phyloP scores from a whole-genome alignment of 1,140 invertebrate genomes.

The Sitophilus oryzae region DNA sequence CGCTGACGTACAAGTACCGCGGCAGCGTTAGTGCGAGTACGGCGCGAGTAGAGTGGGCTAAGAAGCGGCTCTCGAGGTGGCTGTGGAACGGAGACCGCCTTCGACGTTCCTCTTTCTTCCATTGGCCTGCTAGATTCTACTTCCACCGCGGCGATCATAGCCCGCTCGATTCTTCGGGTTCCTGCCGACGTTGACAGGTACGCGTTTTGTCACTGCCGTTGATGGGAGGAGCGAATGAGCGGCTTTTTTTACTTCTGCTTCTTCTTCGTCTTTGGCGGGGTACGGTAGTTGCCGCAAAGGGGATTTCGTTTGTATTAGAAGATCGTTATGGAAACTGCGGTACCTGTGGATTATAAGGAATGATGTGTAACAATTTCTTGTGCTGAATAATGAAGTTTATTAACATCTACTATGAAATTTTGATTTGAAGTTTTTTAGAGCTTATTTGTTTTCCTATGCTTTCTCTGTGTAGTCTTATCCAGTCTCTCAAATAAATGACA shows the following conservation, averaged over 20 bases:
- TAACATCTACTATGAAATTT: too few species aligned
- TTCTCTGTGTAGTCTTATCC: too few species aligned
- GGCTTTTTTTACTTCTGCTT: slow-evolving; percentile 2
- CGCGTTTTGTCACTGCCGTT: slow-evolving; percentile 21
- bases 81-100: slow-evolving; percentile 20
- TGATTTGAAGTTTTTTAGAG: too few species aligned
- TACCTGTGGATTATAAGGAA: too few species aligned
- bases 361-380: too few species aligned
- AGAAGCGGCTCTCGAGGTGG: slow-evolving; percentile 24
- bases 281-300: too few species aligned
- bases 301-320: neutral
- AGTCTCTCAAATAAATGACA: too few species aligned
- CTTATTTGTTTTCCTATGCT: too few species aligned
- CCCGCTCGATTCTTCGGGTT: slow-evolving; percentile 17
- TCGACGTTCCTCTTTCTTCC: slow-evolving; percentile 21
- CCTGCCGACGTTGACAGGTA: slow-evolving; percentile 16
- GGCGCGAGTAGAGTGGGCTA: slow-evolving; percentile 6
- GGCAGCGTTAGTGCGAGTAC: slow-evolving; percentile 4
- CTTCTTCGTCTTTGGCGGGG: too few species aligned
- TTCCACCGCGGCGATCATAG: slow-evolving; percentile 17
- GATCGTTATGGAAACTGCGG: too few species aligned
- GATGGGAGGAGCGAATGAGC: slow-evolving; percentile 20
- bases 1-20: slow-evolving; percentile 17
- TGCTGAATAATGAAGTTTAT: too few species aligned
- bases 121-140: slow-evolving; percentile 23